A percentile compares a stretch with the other conserved stretches of the same genome.
These are phyloP conservation scores for Dasyprocta punctata DNA, from an alignment of 2,113 vertebrate species.

Conservation along the genomic window DNA sequence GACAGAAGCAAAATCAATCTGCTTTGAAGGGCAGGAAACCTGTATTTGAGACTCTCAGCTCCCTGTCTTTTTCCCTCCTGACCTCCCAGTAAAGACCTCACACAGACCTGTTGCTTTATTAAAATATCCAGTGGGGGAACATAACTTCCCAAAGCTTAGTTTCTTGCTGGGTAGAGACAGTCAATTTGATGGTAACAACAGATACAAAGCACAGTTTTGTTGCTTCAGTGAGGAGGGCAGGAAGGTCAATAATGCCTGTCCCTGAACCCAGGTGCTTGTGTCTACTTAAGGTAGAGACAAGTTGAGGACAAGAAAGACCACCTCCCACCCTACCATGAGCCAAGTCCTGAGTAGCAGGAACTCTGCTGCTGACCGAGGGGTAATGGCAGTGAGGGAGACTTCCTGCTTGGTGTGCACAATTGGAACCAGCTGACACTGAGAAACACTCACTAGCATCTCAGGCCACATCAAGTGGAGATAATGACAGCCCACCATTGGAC, in stretches of 20 bases:
- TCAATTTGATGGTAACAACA: background rate
- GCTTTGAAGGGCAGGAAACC: background rate
- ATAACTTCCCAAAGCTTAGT: no score
- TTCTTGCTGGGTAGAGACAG: background rate
- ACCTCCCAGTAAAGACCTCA: no score
- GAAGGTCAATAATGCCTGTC: background rate
- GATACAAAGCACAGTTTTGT: background rate
- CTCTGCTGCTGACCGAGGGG: background rate
- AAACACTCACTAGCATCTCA: background rate
- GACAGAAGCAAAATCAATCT: background rate
- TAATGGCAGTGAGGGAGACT: background rate
- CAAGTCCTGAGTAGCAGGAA: background rate
- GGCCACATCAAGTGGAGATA: background rate
- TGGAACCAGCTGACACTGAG: background rate
- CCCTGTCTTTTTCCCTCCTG: no score
- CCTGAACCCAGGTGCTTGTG: background rate
- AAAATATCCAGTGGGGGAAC: no score
- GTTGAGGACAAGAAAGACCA: background rate
- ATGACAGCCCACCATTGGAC: background rate
- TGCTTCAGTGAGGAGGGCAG: background rate
- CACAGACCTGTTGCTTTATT: no score
- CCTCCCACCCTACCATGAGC: background rate
- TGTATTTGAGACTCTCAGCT: no score
- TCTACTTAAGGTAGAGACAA: background rate
- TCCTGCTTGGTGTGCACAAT: fast-evolving